These are phyloP conservation scores for Calypte anna DNA, from an alignment of 2,113 vertebrate genomes.

Conservation along the genomic window DNA sequence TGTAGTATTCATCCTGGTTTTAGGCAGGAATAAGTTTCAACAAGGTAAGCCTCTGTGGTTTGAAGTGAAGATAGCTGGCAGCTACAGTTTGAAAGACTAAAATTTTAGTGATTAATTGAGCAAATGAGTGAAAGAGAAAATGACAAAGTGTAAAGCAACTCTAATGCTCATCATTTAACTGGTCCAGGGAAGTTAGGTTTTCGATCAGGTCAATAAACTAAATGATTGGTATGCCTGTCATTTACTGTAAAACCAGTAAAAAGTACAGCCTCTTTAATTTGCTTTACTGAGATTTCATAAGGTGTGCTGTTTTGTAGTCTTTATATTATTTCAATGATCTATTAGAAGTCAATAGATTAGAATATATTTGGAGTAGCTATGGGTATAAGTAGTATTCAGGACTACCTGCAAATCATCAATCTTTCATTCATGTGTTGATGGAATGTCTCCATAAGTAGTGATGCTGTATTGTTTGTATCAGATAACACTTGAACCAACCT, in stretches of 20 bases:
- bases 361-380: not conserved
- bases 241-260: not conserved
- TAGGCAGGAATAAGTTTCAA: not conserved
- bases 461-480: not conserved
- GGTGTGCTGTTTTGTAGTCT: not conserved
- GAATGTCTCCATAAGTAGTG: not conserved
- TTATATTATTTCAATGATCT: not conserved
- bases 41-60: not conserved
- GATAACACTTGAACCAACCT: not conserved
- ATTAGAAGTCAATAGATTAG: not conserved
- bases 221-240: not conserved
- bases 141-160: not conserved
- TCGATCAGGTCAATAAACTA: not conserved
- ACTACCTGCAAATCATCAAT: not conserved
- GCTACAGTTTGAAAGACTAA: not conserved
- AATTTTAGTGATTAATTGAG: not conserved
- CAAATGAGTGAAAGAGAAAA: not conserved
- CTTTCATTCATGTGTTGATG: not conserved
- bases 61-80: not conserved
- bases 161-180: not conserved
- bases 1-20: not conserved
- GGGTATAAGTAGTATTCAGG: not conserved
- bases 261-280: not conserved
- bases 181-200: not conserved
- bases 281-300: not conserved